Conservation (phyloP, 2,888 invertebrate genomes). For the Aporophyla nigra region DNA sequence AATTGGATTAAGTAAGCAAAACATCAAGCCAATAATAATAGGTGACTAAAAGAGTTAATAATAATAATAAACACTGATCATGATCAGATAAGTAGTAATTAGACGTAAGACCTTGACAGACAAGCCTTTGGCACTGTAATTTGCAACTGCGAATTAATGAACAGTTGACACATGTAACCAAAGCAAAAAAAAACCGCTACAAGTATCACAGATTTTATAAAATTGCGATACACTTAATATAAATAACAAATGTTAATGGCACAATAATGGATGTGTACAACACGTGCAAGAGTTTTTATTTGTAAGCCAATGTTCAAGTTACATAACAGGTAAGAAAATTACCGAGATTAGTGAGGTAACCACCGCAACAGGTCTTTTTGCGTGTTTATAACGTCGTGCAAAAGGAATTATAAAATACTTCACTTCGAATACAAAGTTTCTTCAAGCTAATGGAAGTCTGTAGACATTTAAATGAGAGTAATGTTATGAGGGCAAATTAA, state of each 20-base stretch:
- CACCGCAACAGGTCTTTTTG: conserved; percentile 24
- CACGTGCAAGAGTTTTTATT: conserved; percentile 9
- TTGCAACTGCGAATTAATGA: conserved; percentile 46
- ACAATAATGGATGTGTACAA: not conserved
- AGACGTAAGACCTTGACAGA: conserved; percentile 61
- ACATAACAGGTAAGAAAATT: conserved; percentile 7
- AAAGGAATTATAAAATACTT: not conserved
- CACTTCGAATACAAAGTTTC: not conserved
- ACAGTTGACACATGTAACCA: not conserved
- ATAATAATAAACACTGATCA: conserved; percentile 19
- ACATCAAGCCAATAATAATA: not conserved
- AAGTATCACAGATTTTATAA: conserved; percentile 1
- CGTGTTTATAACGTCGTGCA: not conserved
- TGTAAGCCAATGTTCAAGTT: conserved; percentile 16
- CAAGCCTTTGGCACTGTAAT: conserved; percentile 66
- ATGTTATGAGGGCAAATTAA: conserved; percentile 3
- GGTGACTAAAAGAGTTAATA: conserved; percentile 1
- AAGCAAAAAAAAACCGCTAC: not conserved
- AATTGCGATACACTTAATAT: not conserved
- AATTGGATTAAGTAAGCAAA: not conserved
- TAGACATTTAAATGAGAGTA: conserved; percentile 3
- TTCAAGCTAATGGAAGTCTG: not conserved
- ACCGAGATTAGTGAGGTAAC: conserved; percentile 1
- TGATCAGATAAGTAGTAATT: conserved; percentile 34
- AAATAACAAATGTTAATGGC: conserved; percentile 11